These are phyloP conservation scores for Pavo muticus DNA, from an alignment of 2,113 vertebrate genomes.

Conservation along the genomic window DNA sequence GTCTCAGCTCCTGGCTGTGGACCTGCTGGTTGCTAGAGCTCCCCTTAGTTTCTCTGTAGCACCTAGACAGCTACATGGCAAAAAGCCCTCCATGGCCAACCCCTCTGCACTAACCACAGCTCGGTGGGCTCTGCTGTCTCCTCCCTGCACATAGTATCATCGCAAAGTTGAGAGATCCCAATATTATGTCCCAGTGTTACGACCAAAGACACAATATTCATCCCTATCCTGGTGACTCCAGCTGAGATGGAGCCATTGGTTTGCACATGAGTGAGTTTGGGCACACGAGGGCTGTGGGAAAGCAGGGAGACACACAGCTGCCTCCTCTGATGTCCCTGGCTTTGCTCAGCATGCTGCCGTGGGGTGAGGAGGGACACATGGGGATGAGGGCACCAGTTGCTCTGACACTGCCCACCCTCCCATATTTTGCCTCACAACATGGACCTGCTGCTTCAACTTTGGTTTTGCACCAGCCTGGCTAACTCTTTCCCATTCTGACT, in stretches of 20 bases:
- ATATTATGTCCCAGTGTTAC: not conserved
- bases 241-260: not conserved
- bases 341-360: not conserved
- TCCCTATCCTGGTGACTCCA: not conserved
- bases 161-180: not conserved
- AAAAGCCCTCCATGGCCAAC: not conserved
- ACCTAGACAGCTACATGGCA: not conserved
- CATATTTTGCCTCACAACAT: not conserved
- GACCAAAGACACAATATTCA: not conserved
- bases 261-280: not conserved
- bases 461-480: not conserved
- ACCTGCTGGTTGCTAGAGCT: not conserved
- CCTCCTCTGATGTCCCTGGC: not conserved
- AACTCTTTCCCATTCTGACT: not conserved
- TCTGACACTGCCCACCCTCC: not conserved
- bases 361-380: accelerated
- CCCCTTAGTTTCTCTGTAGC: not conserved
- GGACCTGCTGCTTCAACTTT: not conserved
- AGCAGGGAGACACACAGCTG: not conserved
- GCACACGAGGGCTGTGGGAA: not conserved
- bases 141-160: not conserved
- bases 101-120: not conserved
- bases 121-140: not conserved
- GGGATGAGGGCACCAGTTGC: not conserved
- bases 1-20: not conserved